phyloP scores from a whole-genome alignment of 1,140 invertebrate species.

The Rhagoletis pomonella region DNA sequence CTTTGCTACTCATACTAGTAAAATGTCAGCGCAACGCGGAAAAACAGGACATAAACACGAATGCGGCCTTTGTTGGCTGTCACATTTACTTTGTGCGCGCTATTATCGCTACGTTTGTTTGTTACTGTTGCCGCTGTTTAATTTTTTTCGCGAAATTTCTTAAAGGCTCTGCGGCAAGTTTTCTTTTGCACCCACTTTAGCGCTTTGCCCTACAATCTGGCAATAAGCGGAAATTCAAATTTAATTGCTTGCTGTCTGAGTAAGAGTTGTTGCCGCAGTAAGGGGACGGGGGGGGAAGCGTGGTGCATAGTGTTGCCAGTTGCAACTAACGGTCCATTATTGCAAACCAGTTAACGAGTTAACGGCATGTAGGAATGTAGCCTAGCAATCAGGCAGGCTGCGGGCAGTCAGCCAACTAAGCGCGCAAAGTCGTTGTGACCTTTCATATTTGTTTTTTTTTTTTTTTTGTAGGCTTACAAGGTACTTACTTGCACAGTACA shows the following conservation, averaged over 20 bases:
- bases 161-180: neutral
- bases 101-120: neutral
- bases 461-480: neutral
- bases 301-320: neutral
- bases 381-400: neutral
- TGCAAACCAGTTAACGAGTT: neutral
- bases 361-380: neutral
- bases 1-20: no score
- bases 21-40: constrained; percentile 27
- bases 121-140: neutral
- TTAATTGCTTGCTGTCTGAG: neutral
- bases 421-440: neutral
- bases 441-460: neutral
- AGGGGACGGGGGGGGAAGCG: neutral
- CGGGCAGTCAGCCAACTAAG: neutral
- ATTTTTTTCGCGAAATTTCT: neutral
- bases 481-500: neutral
- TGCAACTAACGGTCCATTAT: neutral
- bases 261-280: neutral
- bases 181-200: neutral
- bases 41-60: constrained; percentile 49
- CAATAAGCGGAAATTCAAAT: constrained; percentile 8
- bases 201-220: neutral
- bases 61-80: constrained; percentile 15
- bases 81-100: constrained; percentile 28